Percentiles rank a stretch among this genome's conserved stretches.
These are phyloP conservation scores for Trichopria drosophilae DNA, from an alignment of 2,888 invertebrate species.

Conservation along the genomic window DNA sequence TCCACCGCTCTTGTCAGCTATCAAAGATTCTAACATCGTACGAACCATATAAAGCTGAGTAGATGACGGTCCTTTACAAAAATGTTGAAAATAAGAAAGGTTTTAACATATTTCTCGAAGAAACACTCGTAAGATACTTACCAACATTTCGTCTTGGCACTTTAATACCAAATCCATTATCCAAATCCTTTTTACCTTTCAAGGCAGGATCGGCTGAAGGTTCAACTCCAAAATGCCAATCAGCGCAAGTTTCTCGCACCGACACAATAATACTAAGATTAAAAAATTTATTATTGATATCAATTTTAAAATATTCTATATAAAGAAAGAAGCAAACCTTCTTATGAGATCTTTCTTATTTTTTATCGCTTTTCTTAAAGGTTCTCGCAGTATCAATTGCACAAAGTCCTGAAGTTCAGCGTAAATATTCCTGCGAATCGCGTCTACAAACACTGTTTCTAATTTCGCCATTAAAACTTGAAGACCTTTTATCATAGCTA, in stretches of 20 bases:
- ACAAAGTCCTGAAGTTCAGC: conserved; percentile 97
- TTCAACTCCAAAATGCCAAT: conserved; percentile 91
- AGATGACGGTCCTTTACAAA: conserved; percentile 74
- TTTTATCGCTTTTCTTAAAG: conserved; percentile 92
- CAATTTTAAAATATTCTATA: conserved; percentile 3
- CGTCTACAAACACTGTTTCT: conserved; percentile 94
- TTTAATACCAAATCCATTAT: conserved; percentile 88
- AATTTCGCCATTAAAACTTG: conserved; percentile 96
- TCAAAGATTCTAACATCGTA: conserved; percentile 96
- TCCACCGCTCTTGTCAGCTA: conserved; percentile 96
- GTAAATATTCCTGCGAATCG: conserved; percentile 89
- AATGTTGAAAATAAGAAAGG: conserved; percentile 4
- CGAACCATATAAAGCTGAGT: conserved; percentile 98
- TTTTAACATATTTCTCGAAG: conserved; percentile 12
- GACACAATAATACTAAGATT: conserved; percentile 87
- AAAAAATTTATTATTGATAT: conserved; percentile 11
- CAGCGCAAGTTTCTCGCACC: conserved; percentile 95
- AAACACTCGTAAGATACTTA: conserved; percentile 55
- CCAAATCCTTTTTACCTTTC: conserved; percentile 91
- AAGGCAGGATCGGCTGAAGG: conserved; percentile 89
- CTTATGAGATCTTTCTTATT: conserved; percentile 95
- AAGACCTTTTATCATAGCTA: conserved; percentile 98
- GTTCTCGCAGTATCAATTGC: conserved; percentile 85
- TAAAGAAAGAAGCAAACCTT: conserved; percentile 60
- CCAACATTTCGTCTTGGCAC: conserved; percentile 92